Conservation (phyloP, 1,140 invertebrate genomes). For the Tetragnatha versicolor region DNA sequence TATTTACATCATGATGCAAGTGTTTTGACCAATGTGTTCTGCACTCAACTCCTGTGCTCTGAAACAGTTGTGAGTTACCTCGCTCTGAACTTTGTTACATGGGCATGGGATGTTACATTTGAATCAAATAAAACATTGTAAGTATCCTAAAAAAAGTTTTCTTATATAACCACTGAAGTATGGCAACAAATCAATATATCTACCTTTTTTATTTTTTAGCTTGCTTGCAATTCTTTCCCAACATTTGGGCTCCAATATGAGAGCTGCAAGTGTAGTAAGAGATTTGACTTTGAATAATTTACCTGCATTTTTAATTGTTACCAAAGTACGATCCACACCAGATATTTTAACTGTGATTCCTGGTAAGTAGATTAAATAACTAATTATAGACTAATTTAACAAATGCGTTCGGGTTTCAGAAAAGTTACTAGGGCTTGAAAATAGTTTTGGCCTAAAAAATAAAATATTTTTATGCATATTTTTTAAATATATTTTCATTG, state of each 20-base stretch:
- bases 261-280: constrained; percentile 72
- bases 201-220: constrained; percentile 64
- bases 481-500: too few species aligned
- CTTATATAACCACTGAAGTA: background rate
- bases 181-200: background rate
- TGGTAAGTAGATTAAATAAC: too few species aligned
- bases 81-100: constrained; percentile 86
- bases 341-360: constrained; percentile 88
- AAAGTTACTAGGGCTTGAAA: too few species aligned
- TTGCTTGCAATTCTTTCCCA: constrained; percentile 73
- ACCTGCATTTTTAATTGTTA: constrained; percentile 87
- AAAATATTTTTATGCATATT: too few species aligned
- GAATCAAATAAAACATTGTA: constrained; percentile 75
- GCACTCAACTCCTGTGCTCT: constrained; percentile 88
- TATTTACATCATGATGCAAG: constrained; percentile 95
- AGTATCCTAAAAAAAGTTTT: background rate
- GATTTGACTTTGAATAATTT: constrained; percentile 84
- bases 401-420: too few species aligned
- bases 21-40: constrained; percentile 94
- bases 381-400: too few species aligned
- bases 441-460: too few species aligned
- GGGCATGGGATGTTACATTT: constrained; percentile 94
- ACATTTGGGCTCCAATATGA: constrained; percentile 72
- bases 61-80: constrained; percentile 88
- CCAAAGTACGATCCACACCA: constrained; percentile 82